Base-by-base conservation (phyloP, 2,888 invertebrate genomes). In the Drosophila borealis region DNA sequence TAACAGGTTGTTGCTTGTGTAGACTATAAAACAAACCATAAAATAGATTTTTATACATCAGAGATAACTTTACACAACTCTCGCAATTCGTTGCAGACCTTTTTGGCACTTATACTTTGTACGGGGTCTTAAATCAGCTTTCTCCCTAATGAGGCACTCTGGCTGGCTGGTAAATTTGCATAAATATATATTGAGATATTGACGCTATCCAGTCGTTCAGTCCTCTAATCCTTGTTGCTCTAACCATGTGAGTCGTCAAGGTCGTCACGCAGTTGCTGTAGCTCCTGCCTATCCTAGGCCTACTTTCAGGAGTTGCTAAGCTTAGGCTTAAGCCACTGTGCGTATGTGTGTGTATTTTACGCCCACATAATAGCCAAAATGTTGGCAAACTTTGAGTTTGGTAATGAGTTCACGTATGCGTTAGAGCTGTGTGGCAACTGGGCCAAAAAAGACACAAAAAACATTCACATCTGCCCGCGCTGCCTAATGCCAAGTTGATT, bases 401-500 rank as follows among this genome's bases (percentile, higher is more conserved):
- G 42, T 74, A 74, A 75, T 75, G 64, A 75, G 69, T 75, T 74
- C 78, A 78, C 75, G 78, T 75, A 63, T 64, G 54, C 14, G 54
- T 46, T 29, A 33, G 21, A 46, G 46, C 48, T 60, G 78, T 45
- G 44, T 53, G 53, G 49, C 49, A 65, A 76, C 48, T 54, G 49
- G 39, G 55, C 21, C 56, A 37, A n/a, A 61, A 41, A 9, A 50
- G 5, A 21, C 10, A 4, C 17, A 36, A 34, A 46, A 56, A 54
- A 63, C 29, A 41, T 57, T 53, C 60, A 68, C 57, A 59, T 62
- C 57, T 61, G 29, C 61, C 65, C 64, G 54, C 50, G 61, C 64
- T 61, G 64, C 36, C 60, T 76, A 69, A 78, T 69, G 64, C 74
- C 78, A 65, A 70, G 61, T 69, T 78, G 61, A 75, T 75, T 75